Evolutionary conservation across 2,888 invertebrate species (phyloP).

Genomic region (Nomada flava): DNA sequence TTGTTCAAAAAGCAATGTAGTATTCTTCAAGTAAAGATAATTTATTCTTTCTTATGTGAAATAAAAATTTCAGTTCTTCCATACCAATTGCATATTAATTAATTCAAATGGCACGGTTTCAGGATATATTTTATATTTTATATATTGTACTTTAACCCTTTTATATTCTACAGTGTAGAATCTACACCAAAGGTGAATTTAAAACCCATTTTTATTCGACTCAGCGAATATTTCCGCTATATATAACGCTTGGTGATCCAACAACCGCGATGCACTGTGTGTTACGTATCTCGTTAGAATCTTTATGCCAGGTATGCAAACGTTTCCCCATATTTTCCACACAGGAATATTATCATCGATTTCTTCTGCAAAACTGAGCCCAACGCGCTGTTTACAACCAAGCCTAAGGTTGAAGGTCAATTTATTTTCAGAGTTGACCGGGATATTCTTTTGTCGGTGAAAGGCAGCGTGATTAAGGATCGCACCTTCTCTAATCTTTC

Average conservation of each 20-base stretch:
- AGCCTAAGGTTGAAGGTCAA: conserved; percentile 67
- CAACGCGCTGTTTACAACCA: conserved; percentile 59
- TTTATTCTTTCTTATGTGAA: too few species aligned
- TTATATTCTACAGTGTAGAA: too few species aligned
- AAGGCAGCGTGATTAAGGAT: conserved; percentile 13
- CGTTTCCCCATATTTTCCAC: conserved; percentile 20
- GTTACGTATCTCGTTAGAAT: conserved; percentile 12
- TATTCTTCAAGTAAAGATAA: too few species aligned
- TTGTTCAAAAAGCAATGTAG: too few species aligned
- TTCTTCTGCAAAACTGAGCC: conserved; percentile 50
- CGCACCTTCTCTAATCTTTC: not conserved
- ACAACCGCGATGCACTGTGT: conserved; percentile 4
- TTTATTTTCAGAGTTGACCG: conserved; percentile 57
- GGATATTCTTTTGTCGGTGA: not conserved
- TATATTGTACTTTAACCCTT: too few species aligned
- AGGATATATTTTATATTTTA: too few species aligned
- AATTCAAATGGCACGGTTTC: too few species aligned
- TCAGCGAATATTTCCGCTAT: not conserved
- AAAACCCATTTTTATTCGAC: not conserved
- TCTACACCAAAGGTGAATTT: too few species aligned
- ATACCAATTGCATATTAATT: too few species aligned
- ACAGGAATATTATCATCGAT: conserved; percentile 47
- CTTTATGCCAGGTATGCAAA: conserved; percentile 10
- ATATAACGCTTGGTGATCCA: not conserved
- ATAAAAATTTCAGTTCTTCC: too few species aligned